phyloP scores from a whole-genome alignment of 2,888 invertebrate genomes.

The Lasioglossum pauxillum region DNA sequence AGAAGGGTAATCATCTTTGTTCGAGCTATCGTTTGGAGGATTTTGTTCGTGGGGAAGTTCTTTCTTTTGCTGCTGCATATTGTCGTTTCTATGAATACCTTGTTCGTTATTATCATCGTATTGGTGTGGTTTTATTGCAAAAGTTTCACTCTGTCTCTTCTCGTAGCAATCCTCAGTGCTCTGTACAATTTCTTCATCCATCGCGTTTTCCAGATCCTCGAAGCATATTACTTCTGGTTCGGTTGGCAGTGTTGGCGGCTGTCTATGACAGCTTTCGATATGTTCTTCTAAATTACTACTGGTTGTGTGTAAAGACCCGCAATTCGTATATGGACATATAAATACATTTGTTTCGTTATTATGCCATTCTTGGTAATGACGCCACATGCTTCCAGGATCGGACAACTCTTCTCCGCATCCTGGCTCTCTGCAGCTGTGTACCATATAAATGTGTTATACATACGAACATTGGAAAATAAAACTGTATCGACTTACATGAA shows the following conservation, averaged over 20 bases:
- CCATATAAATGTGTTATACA: neutral
- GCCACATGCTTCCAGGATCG: slow-evolving; percentile 84
- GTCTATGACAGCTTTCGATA: slow-evolving; percentile 81
- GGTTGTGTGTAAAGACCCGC: slow-evolving; percentile 79
- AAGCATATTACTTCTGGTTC: slow-evolving; percentile 82
- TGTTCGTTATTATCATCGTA: slow-evolving; percentile 50
- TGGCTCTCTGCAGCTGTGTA: slow-evolving; percentile 80
- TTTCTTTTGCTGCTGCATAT: slow-evolving; percentile 65
- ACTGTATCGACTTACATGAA: slow-evolving; percentile 77
- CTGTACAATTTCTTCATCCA: slow-evolving; percentile 75
- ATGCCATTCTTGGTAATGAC: slow-evolving; percentile 83
- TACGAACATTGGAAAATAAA: neutral
- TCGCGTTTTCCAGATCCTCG: slow-evolving; percentile 78
- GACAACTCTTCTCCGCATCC: slow-evolving; percentile 82
- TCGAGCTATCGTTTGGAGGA: slow-evolving; percentile 56
- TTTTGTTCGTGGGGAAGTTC: slow-evolving; percentile 65
- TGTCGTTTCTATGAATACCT: slow-evolving; percentile 64
- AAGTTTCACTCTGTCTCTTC: slow-evolving; percentile 49
- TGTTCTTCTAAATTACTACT: slow-evolving; percentile 82
- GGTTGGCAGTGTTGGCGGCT: slow-evolving; percentile 78
- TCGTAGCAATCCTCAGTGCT: slow-evolving; percentile 67
- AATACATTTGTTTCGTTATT: slow-evolving; percentile 82
- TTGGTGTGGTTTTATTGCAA: slow-evolving; percentile 33
- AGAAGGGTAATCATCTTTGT: slow-evolving; percentile 62
- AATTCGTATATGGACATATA: slow-evolving; percentile 82